Evolutionary conservation across 2,113 vertebrate species (phyloP).

Genomic region (Passer domesticus): DNA sequence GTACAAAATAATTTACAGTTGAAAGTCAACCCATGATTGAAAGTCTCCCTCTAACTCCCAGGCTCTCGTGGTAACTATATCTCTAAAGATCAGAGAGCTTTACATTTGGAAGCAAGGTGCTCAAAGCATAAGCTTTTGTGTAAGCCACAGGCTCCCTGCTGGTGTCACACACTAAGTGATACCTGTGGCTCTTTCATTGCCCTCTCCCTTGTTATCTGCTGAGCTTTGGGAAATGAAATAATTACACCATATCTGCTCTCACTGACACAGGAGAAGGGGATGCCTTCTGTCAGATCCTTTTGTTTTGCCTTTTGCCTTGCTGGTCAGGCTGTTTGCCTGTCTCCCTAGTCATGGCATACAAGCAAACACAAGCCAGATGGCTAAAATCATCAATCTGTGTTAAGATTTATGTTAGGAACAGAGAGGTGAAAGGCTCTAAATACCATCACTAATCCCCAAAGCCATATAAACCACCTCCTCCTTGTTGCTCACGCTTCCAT

Average conservation of each 20-base stretch:
- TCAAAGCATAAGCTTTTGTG: neutral
- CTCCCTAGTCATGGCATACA: neutral
- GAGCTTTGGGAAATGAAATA: neutral
- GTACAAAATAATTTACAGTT: neutral
- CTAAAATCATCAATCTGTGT: constrained; percentile 20
- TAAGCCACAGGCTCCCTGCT: neutral
- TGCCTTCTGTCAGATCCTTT: neutral
- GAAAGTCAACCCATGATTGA: neutral
- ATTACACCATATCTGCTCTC: neutral
- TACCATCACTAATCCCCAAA: neutral
- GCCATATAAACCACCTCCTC: constrained; percentile 18
- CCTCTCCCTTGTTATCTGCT: neutral
- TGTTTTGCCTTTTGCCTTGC: neutral
- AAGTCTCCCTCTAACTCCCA: neutral
- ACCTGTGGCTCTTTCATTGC: neutral
- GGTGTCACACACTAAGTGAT: neutral
- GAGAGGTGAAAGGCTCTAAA: constrained; percentile 43
- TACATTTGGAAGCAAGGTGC: neutral
- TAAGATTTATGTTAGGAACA: constrained; percentile 31
- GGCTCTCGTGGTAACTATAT: neutral
- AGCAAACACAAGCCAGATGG: constrained; percentile 29
- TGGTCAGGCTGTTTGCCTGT: neutral
- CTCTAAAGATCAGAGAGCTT: neutral
- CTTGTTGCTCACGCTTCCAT: neutral
- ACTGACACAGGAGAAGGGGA: neutral